These are phyloP conservation scores for Podotricha telesiphe DNA, from an alignment of 2,888 invertebrate species.

Conservation along the genomic window DNA sequence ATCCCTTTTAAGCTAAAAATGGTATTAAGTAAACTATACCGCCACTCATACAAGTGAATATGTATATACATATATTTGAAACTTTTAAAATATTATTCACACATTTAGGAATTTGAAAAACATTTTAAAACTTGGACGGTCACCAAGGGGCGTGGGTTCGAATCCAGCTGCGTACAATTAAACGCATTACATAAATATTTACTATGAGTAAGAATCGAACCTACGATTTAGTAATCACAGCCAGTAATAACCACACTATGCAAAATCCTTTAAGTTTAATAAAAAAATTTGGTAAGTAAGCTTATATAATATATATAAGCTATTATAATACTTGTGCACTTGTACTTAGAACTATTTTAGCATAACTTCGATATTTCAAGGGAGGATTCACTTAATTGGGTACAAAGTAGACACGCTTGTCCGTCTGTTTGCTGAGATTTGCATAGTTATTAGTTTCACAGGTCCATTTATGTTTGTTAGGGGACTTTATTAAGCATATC, in stretches of 20 bases:
- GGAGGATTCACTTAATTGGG: slow-evolving; percentile 42
- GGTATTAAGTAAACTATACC: slow-evolving; percentile 21
- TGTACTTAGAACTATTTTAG: slow-evolving; percentile 11
- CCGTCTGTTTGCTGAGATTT: slow-evolving; percentile 68
- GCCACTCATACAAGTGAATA: too few relatives aligned
- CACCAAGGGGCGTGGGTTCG: too few relatives aligned
- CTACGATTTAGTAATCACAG: not conserved
- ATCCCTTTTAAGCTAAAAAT: slow-evolving; percentile 32
- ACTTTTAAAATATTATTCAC: too few relatives aligned
- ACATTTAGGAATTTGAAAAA: too few relatives aligned
- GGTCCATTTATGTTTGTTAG: slow-evolving; percentile 52
- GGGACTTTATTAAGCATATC: slow-evolving; percentile 42
- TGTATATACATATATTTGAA: not conserved
- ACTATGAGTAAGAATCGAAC: not conserved
- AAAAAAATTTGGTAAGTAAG: slow-evolving; percentile 17
- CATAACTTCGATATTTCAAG: slow-evolving; percentile 8
- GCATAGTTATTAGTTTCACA: slow-evolving; percentile 65
- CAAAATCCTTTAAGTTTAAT: slow-evolving; percentile 19
- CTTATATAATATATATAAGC: not conserved
- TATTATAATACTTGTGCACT: slow-evolving; percentile 2
- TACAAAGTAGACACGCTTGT: slow-evolving; percentile 54
- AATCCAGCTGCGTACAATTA: too few relatives aligned
- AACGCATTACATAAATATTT: too few relatives aligned
- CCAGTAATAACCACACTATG: not conserved
- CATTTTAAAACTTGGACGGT: too few relatives aligned